phyloP scores from a whole-genome alignment of 2,113 vertebrate species.

The Gallinago jamesoni region DNA sequence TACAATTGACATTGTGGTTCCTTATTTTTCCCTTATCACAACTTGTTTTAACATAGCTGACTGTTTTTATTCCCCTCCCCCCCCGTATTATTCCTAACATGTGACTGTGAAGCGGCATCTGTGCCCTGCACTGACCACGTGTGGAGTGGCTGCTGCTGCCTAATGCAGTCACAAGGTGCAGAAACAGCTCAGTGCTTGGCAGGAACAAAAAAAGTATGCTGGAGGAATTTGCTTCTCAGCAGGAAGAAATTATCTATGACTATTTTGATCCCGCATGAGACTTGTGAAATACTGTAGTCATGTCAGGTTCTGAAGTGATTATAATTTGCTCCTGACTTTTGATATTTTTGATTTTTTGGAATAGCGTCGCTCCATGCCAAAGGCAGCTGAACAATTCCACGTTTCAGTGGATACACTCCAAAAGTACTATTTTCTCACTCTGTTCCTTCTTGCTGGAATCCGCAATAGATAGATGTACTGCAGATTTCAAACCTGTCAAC shows the following conservation, averaged over 20 bases:
- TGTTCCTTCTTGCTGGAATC: conserved; percentile 1
- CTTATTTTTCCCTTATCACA: background rate
- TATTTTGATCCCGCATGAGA: background rate
- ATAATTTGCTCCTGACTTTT: background rate
- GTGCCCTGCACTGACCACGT: background rate
- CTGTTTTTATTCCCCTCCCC: background rate
- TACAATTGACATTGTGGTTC: background rate
- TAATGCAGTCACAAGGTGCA: background rate
- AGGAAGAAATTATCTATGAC: background rate
- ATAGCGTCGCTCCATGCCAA: background rate
- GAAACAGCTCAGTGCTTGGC: background rate
- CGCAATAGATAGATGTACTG: background rate
- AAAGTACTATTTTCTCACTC: background rate
- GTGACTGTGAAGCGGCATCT: background rate
- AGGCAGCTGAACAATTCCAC: background rate
- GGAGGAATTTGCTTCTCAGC: background rate
- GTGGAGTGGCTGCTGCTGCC: background rate
- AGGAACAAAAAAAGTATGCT: background rate
- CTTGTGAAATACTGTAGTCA: background rate
- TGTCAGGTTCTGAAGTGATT: background rate
- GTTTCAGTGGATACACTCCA: background rate
- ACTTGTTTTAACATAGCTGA: background rate
- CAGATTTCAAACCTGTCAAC: conserved; percentile 52
- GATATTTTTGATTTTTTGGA: background rate
- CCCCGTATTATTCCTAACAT: background rate